Percentiles rank a stretch among this genome's conserved stretches.
Conservation (phyloP, 2,888 invertebrate species). For the Metacarcinus magister region DNA sequence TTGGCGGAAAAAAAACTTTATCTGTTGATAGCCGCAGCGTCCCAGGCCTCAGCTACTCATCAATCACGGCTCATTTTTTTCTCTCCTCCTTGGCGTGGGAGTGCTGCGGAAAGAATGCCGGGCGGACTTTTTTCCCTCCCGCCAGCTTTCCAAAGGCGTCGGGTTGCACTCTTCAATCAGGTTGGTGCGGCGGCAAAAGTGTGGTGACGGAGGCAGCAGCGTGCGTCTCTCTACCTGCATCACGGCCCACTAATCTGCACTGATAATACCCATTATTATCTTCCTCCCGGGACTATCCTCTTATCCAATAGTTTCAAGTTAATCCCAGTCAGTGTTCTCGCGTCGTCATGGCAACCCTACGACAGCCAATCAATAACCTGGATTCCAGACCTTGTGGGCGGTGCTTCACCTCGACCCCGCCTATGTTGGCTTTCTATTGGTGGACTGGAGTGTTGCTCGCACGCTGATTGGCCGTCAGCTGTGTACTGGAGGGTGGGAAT, state of each 20-base stretch:
- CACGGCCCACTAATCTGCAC: constrained; percentile 75
- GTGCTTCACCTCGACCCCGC: constrained; percentile 62
- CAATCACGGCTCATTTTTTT: constrained; percentile 35
- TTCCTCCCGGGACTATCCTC: constrained; percentile 76
- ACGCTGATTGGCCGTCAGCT: constrained; percentile 70
- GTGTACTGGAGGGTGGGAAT: constrained; percentile 62
- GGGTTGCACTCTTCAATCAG: neutral
- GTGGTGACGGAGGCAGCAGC: constrained; percentile 38
- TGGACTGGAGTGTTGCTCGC: neutral
- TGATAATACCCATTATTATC: constrained; percentile 80
- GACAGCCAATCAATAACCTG: constrained; percentile 81
- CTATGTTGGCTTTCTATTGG: constrained; percentile 72
- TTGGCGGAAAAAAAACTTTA: neutral
- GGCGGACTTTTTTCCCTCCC: constrained; percentile 36
- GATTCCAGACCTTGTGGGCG: constrained; percentile 77
- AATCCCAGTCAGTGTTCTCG: constrained; percentile 76
- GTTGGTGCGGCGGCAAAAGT: neutral
- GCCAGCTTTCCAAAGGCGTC: neutral
- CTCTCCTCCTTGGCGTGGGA: constrained; percentile 35
- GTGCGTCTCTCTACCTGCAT: constrained; percentile 58
- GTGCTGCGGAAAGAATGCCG: constrained; percentile 33
- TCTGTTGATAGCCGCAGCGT: neutral
- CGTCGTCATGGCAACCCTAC: constrained; percentile 79
- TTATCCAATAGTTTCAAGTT: constrained; percentile 79
- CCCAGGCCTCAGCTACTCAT: neutral